phyloP scores from a whole-genome alignment of 2,888 invertebrate species.

The Dynastes grantii region DNA sequence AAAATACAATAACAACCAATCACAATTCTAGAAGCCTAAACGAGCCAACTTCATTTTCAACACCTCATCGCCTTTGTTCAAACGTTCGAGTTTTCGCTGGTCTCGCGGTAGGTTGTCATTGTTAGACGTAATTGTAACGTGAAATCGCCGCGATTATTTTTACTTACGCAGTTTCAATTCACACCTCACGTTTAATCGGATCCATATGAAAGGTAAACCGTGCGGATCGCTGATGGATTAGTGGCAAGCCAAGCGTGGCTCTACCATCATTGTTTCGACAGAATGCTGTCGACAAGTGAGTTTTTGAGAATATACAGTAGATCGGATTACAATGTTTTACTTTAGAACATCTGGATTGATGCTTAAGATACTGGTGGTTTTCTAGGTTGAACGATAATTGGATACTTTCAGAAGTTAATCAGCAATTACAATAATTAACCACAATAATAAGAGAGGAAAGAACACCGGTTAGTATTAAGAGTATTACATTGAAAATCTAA shows the following conservation, averaged over 20 bases:
- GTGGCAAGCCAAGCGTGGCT: conserved; percentile 25
- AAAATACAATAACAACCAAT: neutral
- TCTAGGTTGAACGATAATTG: no score
- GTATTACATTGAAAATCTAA: no score
- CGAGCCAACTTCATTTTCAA: neutral
- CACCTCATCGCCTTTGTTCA: conserved; percentile 18
- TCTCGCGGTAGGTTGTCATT: conserved; percentile 22
- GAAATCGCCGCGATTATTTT: conserved; percentile 41
- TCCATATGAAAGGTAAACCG: conserved; percentile 11
- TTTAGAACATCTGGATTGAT: no score
- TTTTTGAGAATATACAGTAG: no score
- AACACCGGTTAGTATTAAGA: no score
- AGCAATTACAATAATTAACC: no score
- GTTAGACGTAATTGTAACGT: conserved; percentile 31
- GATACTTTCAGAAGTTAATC: no score
- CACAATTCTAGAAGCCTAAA: neutral
- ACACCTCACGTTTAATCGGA: conserved; percentile 7
- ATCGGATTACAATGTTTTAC: no score
- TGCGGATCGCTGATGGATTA: conserved; percentile 26
- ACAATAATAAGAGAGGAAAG: no score
- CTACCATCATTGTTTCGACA: conserved; percentile 10
- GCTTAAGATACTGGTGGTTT: no score
- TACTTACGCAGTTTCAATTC: conserved; percentile 17
- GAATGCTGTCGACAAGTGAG: conserved; percentile 12
- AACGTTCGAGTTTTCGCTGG: conserved; percentile 1